These are phyloP conservation scores for Etheostoma perlongum DNA, from an alignment of 2,797 vertebrate species.

Conservation along the genomic window DNA sequence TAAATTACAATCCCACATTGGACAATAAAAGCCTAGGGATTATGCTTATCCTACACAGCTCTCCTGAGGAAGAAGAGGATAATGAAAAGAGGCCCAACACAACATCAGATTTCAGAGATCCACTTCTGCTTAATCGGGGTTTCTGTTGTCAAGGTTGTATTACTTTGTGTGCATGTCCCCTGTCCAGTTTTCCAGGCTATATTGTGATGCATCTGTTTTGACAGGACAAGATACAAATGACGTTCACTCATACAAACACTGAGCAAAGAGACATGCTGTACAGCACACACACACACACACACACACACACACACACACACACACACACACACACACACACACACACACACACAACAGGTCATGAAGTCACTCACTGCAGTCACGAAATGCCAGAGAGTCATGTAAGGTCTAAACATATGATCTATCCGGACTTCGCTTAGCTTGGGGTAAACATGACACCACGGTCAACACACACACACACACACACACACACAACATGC, in stretches of 20 bases:
- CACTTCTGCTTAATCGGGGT: conserved; percentile 7
- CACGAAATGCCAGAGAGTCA: conserved; percentile 35
- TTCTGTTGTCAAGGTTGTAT: conserved; percentile 13
- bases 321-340: too few relatives aligned
- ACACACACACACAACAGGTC: conserved; percentile 12
- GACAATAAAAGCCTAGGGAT: conserved; percentile 27
- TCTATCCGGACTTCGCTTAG: conserved; percentile 48
- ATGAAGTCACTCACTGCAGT: conserved; percentile 20
- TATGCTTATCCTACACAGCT: conserved; percentile 35
- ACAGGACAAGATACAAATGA: conserved; percentile 59
- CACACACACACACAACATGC: neutral
- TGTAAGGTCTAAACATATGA: conserved; percentile 43
- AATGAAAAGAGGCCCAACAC: conserved; percentile 38
- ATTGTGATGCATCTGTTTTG: conserved; percentile 56
- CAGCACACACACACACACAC: conserved; percentile 6
- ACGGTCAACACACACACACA: conserved; percentile 28
- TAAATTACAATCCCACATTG: conserved; percentile 8
- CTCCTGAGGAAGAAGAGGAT: conserved; percentile 13
- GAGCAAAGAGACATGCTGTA: conserved; percentile 12
- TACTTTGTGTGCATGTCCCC: neutral
- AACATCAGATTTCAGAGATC: conserved; percentile 28
- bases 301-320: too few relatives aligned
- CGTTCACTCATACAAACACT: conserved; percentile 49
- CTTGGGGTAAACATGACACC: conserved; percentile 58
- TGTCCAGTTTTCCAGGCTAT: conserved; percentile 52